These are phyloP conservation scores for Rynchops niger DNA, from an alignment of 2,113 vertebrate species.

Conservation along the genomic window DNA sequence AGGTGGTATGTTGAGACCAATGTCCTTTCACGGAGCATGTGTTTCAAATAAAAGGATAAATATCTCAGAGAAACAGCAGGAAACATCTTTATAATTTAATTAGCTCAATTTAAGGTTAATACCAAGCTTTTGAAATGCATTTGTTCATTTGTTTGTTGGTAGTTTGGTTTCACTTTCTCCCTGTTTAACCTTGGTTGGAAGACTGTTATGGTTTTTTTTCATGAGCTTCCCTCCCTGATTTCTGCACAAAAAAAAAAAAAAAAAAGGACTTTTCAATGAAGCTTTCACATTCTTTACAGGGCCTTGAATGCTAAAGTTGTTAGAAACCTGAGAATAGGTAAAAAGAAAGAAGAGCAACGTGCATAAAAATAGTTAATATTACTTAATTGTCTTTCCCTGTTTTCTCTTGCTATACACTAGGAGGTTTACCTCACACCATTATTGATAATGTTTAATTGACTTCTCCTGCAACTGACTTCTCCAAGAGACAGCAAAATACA, in stretches of 20 bases:
- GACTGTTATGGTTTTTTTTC: not conserved
- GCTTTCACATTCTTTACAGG: not conserved
- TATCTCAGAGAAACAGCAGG: conserved; percentile 19
- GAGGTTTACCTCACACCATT: not conserved
- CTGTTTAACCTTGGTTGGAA: not conserved
- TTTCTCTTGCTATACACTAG: not conserved
- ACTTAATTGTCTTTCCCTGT: not conserved
- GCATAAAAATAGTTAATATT: not conserved
- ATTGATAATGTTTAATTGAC: not conserved
- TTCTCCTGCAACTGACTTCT: not conserved
- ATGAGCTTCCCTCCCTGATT: not conserved
- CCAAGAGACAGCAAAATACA: not conserved
- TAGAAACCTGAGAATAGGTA: not conserved
- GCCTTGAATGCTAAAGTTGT: not conserved
- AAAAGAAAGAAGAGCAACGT: not conserved
- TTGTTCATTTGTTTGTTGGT: conserved; percentile 9
- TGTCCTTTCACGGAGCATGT: conserved; percentile 20
- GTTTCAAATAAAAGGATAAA: conserved; percentile 56
- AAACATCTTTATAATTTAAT: conserved; percentile 31
- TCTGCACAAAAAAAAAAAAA: not conserved
- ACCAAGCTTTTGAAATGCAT: conserved; percentile 6
- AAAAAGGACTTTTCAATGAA: not conserved
- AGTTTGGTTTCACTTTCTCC: not conserved
- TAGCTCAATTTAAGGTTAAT: conserved; percentile 55
- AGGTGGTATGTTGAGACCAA: not conserved